Evolutionary conservation across 2,888 invertebrate species (phyloP).

Genomic region (Eristalinus aeneus): DNA sequence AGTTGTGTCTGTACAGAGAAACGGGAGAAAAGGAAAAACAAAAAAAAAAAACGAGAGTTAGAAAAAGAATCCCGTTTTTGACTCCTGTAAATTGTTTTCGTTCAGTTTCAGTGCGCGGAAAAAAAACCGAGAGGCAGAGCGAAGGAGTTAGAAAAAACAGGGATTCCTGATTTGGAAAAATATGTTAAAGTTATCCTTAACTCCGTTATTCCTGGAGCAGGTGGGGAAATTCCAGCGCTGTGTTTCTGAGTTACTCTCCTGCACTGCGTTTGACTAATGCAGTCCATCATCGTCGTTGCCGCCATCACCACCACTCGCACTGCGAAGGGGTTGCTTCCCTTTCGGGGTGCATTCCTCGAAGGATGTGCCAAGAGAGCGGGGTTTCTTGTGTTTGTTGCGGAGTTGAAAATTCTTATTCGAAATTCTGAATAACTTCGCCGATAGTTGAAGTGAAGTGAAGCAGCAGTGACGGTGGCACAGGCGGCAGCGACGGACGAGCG

Average conservation of each 20-base stretch:
- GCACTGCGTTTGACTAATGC: slow-evolving; percentile 35
- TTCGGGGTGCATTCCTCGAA: slow-evolving; percentile 59
- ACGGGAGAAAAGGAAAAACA: slow-evolving; percentile 5
- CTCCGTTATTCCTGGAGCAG: slow-evolving; percentile 20
- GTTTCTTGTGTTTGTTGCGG: slow-evolving; percentile 56
- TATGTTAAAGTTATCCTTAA: slow-evolving; percentile 63
- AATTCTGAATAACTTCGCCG: slow-evolving; percentile 69
- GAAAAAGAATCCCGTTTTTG: slow-evolving; percentile 28
- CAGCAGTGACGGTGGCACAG: background rate
- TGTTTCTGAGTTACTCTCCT: slow-evolving; percentile 7
- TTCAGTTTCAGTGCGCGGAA: slow-evolving; percentile 14
- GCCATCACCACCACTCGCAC: background rate
- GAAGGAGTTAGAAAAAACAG: background rate
- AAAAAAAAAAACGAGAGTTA: slow-evolving; percentile 41
- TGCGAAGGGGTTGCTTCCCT: slow-evolving; percentile 1
- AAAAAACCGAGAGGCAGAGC: slow-evolving; percentile 11
- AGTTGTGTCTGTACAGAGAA: slow-evolving; percentile 80
- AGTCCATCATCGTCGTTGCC: slow-evolving; percentile 32
- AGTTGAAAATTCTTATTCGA: slow-evolving; percentile 65
- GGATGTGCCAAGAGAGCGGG: slow-evolving; percentile 46
- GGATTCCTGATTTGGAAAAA: slow-evolving; percentile 52
- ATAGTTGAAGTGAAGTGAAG: slow-evolving; percentile 48
- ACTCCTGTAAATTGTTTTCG: slow-evolving; percentile 1
- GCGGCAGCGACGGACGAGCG: no score
- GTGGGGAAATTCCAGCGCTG: slow-evolving; percentile 39